phyloP scores from a whole-genome alignment of 1,140 invertebrate species.

The Trichonephila inaurata region DNA sequence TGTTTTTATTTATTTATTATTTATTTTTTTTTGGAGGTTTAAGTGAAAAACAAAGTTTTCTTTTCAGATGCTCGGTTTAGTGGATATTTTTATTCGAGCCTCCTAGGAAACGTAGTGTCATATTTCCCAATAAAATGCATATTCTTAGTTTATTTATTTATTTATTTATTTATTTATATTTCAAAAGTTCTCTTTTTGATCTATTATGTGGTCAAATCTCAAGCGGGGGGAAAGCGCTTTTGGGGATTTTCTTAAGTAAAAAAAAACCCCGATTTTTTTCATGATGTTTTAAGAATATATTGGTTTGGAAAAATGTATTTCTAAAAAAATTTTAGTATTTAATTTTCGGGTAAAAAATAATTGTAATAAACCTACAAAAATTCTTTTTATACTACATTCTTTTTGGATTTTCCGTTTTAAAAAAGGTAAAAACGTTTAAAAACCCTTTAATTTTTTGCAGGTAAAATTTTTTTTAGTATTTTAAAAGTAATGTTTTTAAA shows the following conservation, averaged over 20 bases:
- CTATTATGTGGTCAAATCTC: background rate
- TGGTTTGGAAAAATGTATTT: no score
- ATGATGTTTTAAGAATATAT: no score
- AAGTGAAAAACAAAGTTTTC: slow-evolving; percentile 45
- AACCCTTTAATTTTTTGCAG: no score
- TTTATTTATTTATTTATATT: background rate
- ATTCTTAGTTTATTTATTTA: background rate
- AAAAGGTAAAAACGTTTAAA: no score
- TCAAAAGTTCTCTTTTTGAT: background rate
- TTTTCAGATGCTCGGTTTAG: background rate
- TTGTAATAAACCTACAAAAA: no score
- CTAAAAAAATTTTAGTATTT: no score
- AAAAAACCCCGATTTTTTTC: no score
- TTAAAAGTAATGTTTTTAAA: no score
- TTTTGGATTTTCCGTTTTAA: no score
- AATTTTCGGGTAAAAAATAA: no score
- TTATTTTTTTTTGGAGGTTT: background rate
- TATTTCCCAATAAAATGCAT: slow-evolving; percentile 32
- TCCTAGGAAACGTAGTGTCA: background rate
- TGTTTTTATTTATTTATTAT: background rate
- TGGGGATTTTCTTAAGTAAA: background rate
- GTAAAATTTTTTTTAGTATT: no score
- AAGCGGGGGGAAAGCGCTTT: background rate
- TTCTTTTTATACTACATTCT: no score
- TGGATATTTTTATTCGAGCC: background rate